phyloP scores from a whole-genome alignment of 2,113 vertebrate genomes.

The Thryonomys swinderianus region DNA sequence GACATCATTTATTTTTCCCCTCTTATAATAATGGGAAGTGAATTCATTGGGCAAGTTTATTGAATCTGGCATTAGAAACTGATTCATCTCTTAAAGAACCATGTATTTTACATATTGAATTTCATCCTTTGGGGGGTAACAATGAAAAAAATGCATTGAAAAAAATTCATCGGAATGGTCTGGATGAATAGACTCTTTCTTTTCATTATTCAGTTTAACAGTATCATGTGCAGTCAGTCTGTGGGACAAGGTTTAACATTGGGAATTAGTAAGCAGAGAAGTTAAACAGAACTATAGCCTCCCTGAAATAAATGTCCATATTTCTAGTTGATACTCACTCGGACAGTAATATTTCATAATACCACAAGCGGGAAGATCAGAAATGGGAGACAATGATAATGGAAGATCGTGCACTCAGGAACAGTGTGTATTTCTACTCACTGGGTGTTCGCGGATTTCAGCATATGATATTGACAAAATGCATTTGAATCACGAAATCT shows the following conservation, averaged over 20 bases:
- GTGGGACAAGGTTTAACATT: conserved; percentile 15
- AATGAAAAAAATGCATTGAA: conserved; percentile 66
- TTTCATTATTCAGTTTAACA: neutral
- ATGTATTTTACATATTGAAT: conserved; percentile 77
- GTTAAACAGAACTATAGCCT: neutral
- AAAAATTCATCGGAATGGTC: conserved; percentile 53
- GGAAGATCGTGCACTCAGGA: fast-evolving
- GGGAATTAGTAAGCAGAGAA: neutral
- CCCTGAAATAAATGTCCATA: neutral
- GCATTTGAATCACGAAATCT: neutral
- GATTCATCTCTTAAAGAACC: conserved; percentile 74
- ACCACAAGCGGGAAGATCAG: neutral
- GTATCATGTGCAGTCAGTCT: neutral
- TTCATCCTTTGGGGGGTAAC: conserved; percentile 66
- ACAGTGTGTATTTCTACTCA: fast-evolving
- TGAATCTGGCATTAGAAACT: conserved; percentile 77
- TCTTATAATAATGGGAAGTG: conserved; percentile 68
- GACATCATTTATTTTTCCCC: conserved; percentile 66
- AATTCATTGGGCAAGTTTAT: conserved; percentile 68
- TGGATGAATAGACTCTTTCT: conserved; percentile 37
- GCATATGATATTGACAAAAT: neutral
- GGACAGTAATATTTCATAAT: neutral
- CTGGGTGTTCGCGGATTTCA: neutral
- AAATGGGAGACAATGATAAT: neutral
- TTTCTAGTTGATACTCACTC: neutral